A percentile compares a stretch with the other conserved stretches of the same genome.
Conservation (phyloP, 2,113 vertebrate species). For the Lathamus discolor region DNA sequence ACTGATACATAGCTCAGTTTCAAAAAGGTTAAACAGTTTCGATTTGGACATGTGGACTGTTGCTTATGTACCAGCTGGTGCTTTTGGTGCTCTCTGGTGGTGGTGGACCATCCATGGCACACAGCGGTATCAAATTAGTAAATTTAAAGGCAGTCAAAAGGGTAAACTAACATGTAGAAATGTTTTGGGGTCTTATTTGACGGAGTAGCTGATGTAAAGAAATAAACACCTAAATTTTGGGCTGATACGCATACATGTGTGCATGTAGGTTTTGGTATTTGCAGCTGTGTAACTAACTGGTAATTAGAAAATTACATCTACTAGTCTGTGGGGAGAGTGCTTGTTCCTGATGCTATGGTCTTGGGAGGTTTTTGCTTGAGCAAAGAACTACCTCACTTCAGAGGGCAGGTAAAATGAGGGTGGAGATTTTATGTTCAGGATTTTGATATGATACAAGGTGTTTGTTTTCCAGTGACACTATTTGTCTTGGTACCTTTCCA, state of each 20-base stretch:
- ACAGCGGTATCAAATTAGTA: background rate
- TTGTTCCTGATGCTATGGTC: background rate
- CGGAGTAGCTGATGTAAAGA: background rate
- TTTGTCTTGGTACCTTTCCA: background rate
- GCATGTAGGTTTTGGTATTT: background rate
- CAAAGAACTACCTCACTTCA: background rate
- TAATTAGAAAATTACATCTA: background rate
- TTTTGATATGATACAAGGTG: background rate
- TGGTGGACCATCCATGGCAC: background rate
- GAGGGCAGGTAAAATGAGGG: background rate
- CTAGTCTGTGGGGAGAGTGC: background rate
- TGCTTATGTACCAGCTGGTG: background rate
- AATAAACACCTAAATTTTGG: background rate
- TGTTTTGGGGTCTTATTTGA: background rate
- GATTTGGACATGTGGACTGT: background rate
- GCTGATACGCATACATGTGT: rapidly evolving
- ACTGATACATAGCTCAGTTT: background rate
- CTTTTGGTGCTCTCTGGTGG: background rate
- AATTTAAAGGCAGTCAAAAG: background rate
- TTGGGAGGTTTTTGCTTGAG: background rate
- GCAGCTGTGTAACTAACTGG: background rate
- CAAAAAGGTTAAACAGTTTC: background rate
- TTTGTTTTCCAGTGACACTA: background rate
- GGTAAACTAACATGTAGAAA: background rate
- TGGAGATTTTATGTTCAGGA: background rate